Evolutionary conservation across 30 jellyfish, hydroid and myxozoan genomes (phyloP), one percentile per base, ranked within the genome.

Genomic region (Catostylus mosaicus): DNA sequence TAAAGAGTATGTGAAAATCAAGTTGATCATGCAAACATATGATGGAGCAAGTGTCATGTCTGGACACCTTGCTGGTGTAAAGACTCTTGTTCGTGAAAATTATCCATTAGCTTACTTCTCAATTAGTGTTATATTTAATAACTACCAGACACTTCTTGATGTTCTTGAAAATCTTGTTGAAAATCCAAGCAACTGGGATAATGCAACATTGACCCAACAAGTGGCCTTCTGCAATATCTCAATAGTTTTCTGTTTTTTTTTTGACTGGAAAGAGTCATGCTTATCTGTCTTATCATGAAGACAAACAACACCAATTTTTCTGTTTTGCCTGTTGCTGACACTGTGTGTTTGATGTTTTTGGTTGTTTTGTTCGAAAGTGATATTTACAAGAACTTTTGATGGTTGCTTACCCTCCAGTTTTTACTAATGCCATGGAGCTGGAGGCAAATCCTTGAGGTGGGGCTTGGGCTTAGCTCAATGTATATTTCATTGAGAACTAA

Each of bases 41-140:
- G 88, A 76, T 76, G 83, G 60, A 56, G 80, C 80, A 3, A 8
- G 62, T 7, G 88, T 76, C 16, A 51, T 59, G 80, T 50, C 83
- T 76, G 88, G 80, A 30, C 79, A 76, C 38, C 34, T 76, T 23
- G 9, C 78, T 76, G 88, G 83, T 59, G 63, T 22, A 24, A 81
- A 76, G 38, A 4, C 57, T 16, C 61, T 26, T 33, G 62, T 76
- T 71, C 88, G 88, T 59, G 64, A 30, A 24, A 14, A 71, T 18
- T 37, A 30, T 45, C 74, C 33, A n/a, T 31, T 18, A 8, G 18
- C 23, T 6, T 43, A 43, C 54, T 6, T 43, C n/a, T n/a, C 88
- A 1, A 77, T 77, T 33, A 2, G 31, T 30, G 88, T 59, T 11
- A 36, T 62, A 12, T 61, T 27, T 37, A 30, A 62, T 1, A 78